Evolutionary conservation across 2,113 vertebrate genomes (phyloP), one percentile per base, ranked within the genome.

Genomic region (Takifugu bimaculatus): DNA sequence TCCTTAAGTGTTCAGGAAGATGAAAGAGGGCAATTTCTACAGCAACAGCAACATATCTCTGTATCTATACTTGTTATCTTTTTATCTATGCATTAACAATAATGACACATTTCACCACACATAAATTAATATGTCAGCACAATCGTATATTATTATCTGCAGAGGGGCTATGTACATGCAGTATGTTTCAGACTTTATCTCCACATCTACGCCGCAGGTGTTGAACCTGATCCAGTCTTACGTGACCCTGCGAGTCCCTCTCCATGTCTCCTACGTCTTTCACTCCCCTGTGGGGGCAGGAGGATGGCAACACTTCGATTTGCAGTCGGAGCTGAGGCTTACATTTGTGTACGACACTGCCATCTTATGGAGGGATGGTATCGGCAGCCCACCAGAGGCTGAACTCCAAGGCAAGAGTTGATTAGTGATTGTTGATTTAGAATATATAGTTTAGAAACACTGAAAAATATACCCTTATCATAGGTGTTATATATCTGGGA

Each of bases 271-370:
- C 2, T 98, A 98, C 0, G 94, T 98, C 42, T 98, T 98, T 84
- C 95, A 98, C 77, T 97, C 96, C 0, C 95, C 96, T 0, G 94
- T 93, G 72, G 96, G 93, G 0, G 73, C 83, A 0, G 94, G 94
- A 13, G 94, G 95, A 43, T 98, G 96, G 96, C 96, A 98, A 82
- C 96, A 98, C 80, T 97, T 98, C 35, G 96, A 98, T 74, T 74
- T 96, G 11, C 93, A 94, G 82, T 94, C 96, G 0, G 96, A 98
- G 86, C 91, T 98, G 0, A 91, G 93, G n/a, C 91, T 98, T 10
- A 98, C 96, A 15, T 98, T 98, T 2, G 96, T 98, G 86, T 98
- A 98, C 59, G 96, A 98, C 90, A 98, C 96, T 78, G 95, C 96
- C 94, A 97, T 97, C 92, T 89, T 98, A 85, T 98, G 96, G 96